Evolutionary conservation across 2,797 vertebrate genomes (phyloP).

Genomic region (Gephyroberyx darwinii): DNA sequence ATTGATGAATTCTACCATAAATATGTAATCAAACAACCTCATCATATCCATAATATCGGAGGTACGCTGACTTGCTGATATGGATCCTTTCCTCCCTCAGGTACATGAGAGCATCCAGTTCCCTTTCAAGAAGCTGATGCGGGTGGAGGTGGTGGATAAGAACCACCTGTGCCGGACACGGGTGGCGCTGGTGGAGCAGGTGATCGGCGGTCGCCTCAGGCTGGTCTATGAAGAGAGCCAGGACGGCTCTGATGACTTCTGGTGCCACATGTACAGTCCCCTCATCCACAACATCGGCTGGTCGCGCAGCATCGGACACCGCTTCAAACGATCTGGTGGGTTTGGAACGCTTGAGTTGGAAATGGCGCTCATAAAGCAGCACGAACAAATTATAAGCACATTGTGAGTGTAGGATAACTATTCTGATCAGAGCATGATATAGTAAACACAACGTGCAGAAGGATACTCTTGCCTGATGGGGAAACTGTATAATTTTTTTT

Average conservation of each 20-base stretch:
- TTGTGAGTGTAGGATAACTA: too few species aligned
- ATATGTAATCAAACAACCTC: too few species aligned
- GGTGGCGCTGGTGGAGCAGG: conserved; percentile 94
- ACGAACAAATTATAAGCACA: too few species aligned
- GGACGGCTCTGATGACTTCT: conserved; percentile 96
- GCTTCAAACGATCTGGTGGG: conserved; percentile 95
- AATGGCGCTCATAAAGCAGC: too few species aligned
- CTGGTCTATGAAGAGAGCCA: conserved; percentile 96
- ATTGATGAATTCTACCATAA: too few species aligned
- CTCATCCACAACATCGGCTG: conserved; percentile 97
- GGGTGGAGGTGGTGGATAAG: conserved; percentile 98
- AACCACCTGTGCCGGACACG: conserved; percentile 96
- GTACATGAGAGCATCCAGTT: conserved; percentile 96
- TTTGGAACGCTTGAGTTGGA: too few species aligned
- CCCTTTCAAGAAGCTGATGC: conserved; percentile 97
- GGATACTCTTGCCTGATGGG: too few species aligned
- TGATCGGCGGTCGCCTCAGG: conserved; percentile 93
- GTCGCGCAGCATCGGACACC: conserved; percentile 97
- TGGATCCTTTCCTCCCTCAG: conserved; percentile 65
- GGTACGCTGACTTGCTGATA: too few species aligned
- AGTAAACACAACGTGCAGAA: too few species aligned
- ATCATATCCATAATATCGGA: too few species aligned
- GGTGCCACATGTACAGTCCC: conserved; percentile 99
- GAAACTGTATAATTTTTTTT: too few species aligned
- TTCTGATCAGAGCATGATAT: too few species aligned